Evolutionary conservation across 2,888 invertebrate species (phyloP).

Genomic region (Cabera pusaria): DNA sequence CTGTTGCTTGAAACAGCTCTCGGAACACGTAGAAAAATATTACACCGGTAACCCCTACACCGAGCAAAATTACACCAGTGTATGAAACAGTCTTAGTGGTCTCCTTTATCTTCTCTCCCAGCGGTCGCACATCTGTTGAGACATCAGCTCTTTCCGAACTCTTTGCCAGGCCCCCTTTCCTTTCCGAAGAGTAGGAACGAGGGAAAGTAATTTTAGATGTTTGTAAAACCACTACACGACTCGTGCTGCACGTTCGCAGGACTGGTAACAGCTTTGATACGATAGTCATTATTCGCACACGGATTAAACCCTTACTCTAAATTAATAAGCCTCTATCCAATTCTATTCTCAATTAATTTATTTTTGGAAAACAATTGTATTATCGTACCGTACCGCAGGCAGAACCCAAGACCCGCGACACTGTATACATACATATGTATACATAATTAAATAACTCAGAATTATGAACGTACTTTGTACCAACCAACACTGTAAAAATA

Average conservation of each 20-base stretch:
- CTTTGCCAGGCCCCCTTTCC: constrained; percentile 57
- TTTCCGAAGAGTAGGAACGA: constrained; percentile 50
- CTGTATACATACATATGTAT: no score
- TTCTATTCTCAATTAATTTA: no score
- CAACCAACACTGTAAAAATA: no score
- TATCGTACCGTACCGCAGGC: no score
- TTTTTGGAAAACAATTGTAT: no score
- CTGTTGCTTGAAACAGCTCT: constrained; percentile 95
- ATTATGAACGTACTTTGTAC: no score
- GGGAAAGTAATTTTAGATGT: constrained; percentile 43
- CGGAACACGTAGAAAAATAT: constrained; percentile 93
- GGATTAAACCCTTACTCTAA: no score
- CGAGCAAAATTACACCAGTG: constrained; percentile 90
- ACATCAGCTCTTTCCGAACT: constrained; percentile 67
- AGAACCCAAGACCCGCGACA: no score
- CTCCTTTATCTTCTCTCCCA: constrained; percentile 92
- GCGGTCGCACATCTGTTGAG: constrained; percentile 84
- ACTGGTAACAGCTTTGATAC: constrained; percentile 66
- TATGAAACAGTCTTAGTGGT: constrained; percentile 95
- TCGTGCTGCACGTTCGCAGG: constrained; percentile 46
- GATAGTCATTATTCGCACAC: constrained; percentile 53
- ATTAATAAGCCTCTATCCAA: no score
- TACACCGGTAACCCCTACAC: constrained; percentile 91
- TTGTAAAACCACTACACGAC: constrained; percentile 46
- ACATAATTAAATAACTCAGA: no score